phyloP scores from a whole-genome alignment of 2,888 invertebrate genomes.

The Cataglyphis albicans region DNA sequence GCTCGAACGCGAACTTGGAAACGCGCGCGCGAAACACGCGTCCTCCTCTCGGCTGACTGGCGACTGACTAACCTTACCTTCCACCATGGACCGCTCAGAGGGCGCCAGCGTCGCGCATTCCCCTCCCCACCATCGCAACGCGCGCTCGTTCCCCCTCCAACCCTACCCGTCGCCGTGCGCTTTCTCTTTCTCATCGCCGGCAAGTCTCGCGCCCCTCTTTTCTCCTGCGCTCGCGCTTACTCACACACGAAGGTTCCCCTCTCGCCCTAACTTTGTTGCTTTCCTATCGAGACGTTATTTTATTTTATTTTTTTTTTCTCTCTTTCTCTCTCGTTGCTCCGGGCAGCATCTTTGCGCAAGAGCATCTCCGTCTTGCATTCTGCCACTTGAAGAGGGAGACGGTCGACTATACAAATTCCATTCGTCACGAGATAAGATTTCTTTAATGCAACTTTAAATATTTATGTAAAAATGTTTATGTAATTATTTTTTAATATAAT shows the following conservation, averaged over 20 bases:
- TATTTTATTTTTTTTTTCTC: constrained; percentile 11
- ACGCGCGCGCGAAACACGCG: constrained; percentile 65
- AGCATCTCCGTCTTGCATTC: background rate
- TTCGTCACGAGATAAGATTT: too few species aligned
- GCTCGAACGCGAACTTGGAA: constrained; percentile 49
- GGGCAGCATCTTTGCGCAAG: constrained; percentile 19
- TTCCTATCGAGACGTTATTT: constrained; percentile 53
- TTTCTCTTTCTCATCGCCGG: constrained; percentile 51
- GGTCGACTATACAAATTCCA: background rate
- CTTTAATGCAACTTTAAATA: background rate
- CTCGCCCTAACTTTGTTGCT: constrained; percentile 18
- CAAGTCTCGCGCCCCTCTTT: constrained; percentile 7
- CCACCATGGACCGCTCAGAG: constrained; percentile 78
- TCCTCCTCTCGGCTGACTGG: constrained; percentile 77
- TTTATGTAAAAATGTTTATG: background rate
- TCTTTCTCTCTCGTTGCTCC: constrained; percentile 29
- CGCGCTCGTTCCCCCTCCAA: constrained; percentile 41
- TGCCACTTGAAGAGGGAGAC: background rate
- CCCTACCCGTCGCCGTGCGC: constrained; percentile 15
- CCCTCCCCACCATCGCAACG: constrained; percentile 45
- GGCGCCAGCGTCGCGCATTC: constrained; percentile 78
- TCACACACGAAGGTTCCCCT: constrained; percentile 1
- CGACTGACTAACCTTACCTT: constrained; percentile 83
- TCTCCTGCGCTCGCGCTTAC: constrained; percentile 43
- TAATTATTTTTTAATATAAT: too few species aligned